Conservation (phyloP, 1,140 invertebrate species). For the Steinernema feltiae region DNA sequence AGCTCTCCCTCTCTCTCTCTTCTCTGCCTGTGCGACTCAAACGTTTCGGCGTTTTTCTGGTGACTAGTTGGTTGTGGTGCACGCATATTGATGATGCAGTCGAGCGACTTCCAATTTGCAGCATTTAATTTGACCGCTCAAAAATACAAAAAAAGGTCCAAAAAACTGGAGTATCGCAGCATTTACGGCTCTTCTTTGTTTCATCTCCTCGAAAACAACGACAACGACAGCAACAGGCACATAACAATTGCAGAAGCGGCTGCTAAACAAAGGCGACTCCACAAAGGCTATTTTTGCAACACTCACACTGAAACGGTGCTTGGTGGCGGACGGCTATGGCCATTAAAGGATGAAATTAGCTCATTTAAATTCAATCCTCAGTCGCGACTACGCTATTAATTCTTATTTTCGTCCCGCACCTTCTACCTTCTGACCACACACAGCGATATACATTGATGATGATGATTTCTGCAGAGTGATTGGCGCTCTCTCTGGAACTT, state of each 20-base stretch:
- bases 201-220: too few species aligned
- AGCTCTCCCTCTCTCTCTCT: too few species aligned
- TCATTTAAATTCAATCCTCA: not conserved
- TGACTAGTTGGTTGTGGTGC: not conserved
- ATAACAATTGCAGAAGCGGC: too few species aligned
- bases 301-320: too few species aligned
- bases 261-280: not conserved
- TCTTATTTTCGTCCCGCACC: not conserved
- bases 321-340: too few species aligned
- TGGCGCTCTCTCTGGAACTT: not conserved
- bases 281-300: not conserved
- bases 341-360: not conserved
- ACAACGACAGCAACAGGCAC: too few species aligned
- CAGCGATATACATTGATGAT: too few species aligned
- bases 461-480: not conserved
- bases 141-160: not conserved
- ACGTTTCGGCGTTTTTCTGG: not conserved
- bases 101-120: slow-evolving; percentile 2
- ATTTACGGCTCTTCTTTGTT: not conserved
- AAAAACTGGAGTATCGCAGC: not conserved
- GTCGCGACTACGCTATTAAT: slow-evolving; percentile 1
- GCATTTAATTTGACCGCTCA: not conserved
- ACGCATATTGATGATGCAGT: slow-evolving; percentile 7
- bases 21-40: too few species aligned
- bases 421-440: not conserved